Evolutionary conservation across 2,888 invertebrate genomes (phyloP), one percentile per base, ranked within the genome.

Genomic region (Lycia hirtaria): DNA sequence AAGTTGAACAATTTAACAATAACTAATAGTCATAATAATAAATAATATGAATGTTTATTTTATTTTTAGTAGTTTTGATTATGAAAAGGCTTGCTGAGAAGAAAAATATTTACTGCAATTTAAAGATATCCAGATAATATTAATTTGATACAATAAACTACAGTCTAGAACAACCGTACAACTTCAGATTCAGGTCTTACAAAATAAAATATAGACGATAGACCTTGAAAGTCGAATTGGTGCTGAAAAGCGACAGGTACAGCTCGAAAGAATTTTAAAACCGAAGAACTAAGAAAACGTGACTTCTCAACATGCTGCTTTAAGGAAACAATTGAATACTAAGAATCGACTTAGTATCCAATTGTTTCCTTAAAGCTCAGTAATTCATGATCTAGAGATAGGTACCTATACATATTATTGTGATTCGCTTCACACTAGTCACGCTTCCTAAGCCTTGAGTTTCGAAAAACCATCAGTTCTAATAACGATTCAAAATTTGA

Each of bases 401-500:
- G n/a, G n/a, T n/a, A n/a, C n/a, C n/a, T n/a, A n/a, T n/a, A n/a
- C n/a, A n/a, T 17, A 32, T 41, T 28, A 28, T 43, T 35, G 4
- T 4, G 22, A 49, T 49, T 55, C 12, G 55, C 22, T 54, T 24
- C 45, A 47, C 32, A 19, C 12, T 14, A 7, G 28, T 53, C 43
- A 55, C 32, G 35, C 48, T 43, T 55, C 20, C 10, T 6, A 12
- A 43, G 37, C 55, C 55, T 55, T 55, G 55, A 32, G 15, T 19
- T 15, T 24, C 4, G 9, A 43, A 37, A 19, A 48, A 30, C 43
- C 24, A 4, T 50, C 35, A 38, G 24, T 43, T 28, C 19, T 48
- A 49, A 41, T 48, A 52, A 14, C 51, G 43, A 49, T 49, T 32
- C 49, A 40, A 58, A 57, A 50, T 41, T 19, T 47, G 30, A 41